Evolutionary conservation across 1,140 invertebrate species (phyloP).

Genomic region (Himalopsyche phryganea): DNA sequence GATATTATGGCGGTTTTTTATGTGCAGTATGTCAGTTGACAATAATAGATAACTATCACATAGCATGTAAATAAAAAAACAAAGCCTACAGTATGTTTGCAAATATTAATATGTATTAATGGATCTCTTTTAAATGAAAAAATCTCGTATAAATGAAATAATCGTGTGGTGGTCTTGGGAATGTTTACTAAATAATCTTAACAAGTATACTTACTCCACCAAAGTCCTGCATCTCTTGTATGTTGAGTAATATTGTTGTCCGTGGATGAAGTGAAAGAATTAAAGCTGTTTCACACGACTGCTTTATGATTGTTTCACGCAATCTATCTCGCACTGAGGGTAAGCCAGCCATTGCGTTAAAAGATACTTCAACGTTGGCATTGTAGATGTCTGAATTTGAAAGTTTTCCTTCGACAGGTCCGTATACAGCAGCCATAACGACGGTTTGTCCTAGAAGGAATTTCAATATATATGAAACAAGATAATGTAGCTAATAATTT

Average conservation of each 20-base stretch:
- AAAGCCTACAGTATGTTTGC: too few species aligned
- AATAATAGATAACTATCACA: too few species aligned
- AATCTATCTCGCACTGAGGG: constrained; percentile 70
- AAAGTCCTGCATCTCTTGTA: constrained; percentile 84
- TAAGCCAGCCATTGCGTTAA: constrained; percentile 70
- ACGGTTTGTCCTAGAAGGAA: constrained; percentile 74
- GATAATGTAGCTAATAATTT: too few species aligned
- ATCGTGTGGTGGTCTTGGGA: too few species aligned
- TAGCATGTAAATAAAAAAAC: too few species aligned
- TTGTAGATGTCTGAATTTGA: constrained; percentile 76
- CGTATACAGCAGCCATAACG: constrained; percentile 74
- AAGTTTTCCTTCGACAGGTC: constrained; percentile 75
- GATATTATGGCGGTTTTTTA: too few species aligned
- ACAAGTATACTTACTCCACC: constrained; percentile 65
- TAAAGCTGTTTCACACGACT: constrained; percentile 72
- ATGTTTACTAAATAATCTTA: too few species aligned
- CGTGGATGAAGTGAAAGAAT: constrained; percentile 70
- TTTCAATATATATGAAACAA: too few species aligned
- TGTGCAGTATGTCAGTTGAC: too few species aligned
- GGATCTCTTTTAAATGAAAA: too few species aligned
- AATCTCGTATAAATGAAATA: too few species aligned
- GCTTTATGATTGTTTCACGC: constrained; percentile 70
- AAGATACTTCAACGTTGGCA: constrained; percentile 74
- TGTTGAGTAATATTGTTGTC: constrained; percentile 69
- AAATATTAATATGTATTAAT: too few species aligned